Evolutionary conservation across 1,140 invertebrate species (phyloP), one percentile per base, ranked within the genome.

Genomic region (Leptinotarsa defecta): DNA sequence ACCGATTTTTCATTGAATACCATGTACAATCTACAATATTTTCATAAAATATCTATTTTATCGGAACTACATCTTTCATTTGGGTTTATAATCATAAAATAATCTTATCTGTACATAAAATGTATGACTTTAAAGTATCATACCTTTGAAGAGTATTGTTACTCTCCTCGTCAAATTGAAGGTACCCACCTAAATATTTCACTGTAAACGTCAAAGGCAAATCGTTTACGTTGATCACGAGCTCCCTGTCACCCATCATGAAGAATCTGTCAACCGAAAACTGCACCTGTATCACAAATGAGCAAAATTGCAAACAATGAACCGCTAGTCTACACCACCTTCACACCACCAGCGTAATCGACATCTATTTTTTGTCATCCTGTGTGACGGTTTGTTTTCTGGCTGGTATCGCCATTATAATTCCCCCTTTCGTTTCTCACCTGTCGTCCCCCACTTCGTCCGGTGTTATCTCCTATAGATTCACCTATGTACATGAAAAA

Each of bases 181-280:
- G 43, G 11, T 68, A 76, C 77, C 78, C 76, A 84, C 83, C 83
- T 77, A 84, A 81, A 77, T 84, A 84, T 77, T 84, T 84, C 11
- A 82, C 83, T 20, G 76, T 77, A 63, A 83, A 83, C 27, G 65
- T 79, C 61, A 84, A 71, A 17, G 83, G 83, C 69, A 84, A 80
- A 77, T 84, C 82, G n/a, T 81, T 75, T 17, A 82, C 62, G 48
- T 82, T 80, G 24, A 84, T 78, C 24, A 77, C 57, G 13, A 76
- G 52, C 49, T 82, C 81, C 63, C 78, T 78, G 73, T 80, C 79
- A 52, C 49, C 68, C 79, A 80, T 81, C n/a, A 68, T 63, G 22
- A 62, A 19, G 5, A 24, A 65, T 20, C 13, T 43, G 11, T 43
- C 61, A 62, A 62, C 61, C 20, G 61, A n/a, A 11, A 43, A 62